A percentile compares a stretch with the other conserved stretches of the same genome.
phyloP scores from a whole-genome alignment of 2,797 vertebrate species.

The Eremophila alpestris region DNA sequence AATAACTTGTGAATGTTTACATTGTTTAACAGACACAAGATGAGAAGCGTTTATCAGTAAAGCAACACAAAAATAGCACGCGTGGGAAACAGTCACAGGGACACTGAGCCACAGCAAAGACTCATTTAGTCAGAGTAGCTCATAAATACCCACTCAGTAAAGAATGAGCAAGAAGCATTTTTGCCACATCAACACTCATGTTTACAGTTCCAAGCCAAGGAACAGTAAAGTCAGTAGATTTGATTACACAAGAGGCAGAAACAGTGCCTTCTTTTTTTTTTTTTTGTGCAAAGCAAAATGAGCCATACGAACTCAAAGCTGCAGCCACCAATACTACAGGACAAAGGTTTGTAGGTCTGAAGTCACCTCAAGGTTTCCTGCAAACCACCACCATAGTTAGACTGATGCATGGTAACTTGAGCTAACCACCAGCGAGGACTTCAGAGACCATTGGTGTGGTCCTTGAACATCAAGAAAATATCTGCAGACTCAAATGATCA shows the following conservation, averaged over 20 bases:
- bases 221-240: not conserved
- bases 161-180: conserved; percentile 7
- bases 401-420: not conserved
- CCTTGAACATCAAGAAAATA: not conserved
- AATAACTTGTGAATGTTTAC: not conserved
- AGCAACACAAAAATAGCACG: not conserved
- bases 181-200: not conserved
- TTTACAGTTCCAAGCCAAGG: not conserved
- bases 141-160: not conserved
- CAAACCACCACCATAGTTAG: not conserved
- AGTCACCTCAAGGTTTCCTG: not conserved
- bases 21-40: not conserved
- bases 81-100: not conserved
- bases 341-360: not conserved
- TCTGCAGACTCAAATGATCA: not conserved
- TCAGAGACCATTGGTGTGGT: not conserved
- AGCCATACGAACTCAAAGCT: not conserved
- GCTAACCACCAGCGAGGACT: not conserved
- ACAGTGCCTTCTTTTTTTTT: not conserved
- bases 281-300: not conserved
- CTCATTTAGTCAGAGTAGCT: not conserved
- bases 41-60: not conserved
- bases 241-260: not conserved
- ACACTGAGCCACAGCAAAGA: not conserved
- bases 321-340: not conserved